Evolutionary conservation across 2,888 invertebrate genomes (phyloP).

Genomic region (Eristalinus sepulchralis): DNA sequence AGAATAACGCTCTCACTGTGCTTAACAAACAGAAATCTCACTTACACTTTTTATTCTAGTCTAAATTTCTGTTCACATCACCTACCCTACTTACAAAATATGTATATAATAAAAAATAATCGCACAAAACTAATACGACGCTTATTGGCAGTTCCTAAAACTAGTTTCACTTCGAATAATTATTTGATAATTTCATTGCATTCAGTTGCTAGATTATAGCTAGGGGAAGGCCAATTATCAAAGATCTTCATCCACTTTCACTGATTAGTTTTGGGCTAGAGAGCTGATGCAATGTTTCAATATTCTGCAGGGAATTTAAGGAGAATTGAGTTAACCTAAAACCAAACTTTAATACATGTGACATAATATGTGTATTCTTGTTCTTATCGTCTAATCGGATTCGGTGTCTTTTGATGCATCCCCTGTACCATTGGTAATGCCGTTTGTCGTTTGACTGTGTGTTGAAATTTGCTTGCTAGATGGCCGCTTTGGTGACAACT

Average conservation of each 20-base stretch:
- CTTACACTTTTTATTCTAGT: conserved; percentile 11
- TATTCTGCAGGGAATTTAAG: too few relatives aligned
- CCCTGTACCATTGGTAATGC: background rate
- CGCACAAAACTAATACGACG: background rate
- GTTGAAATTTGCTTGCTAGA: background rate
- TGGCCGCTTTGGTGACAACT: background rate
- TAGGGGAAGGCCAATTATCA: too few relatives aligned
- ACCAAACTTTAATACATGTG: background rate
- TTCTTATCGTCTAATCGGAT: conserved; percentile 8
- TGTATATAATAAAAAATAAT: background rate
- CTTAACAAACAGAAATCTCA: too few relatives aligned
- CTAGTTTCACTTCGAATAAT: too few relatives aligned
- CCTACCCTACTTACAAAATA: too few relatives aligned
- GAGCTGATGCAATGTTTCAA: too few relatives aligned
- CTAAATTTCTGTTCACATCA: background rate
- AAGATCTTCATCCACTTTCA: too few relatives aligned
- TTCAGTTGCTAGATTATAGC: too few relatives aligned
- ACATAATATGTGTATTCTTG: background rate
- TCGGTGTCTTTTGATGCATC: background rate
- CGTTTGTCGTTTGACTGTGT: conserved; percentile 22
- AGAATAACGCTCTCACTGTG: background rate
- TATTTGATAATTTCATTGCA: too few relatives aligned
- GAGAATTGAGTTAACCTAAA: background rate
- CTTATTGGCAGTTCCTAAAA: too few relatives aligned
- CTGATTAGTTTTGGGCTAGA: too few relatives aligned